A percentile compares a stretch with the other conserved stretches of the same genome.
phyloP scores from a whole-genome alignment of 2,888 invertebrate genomes.

The Pyrgus malvae region DNA sequence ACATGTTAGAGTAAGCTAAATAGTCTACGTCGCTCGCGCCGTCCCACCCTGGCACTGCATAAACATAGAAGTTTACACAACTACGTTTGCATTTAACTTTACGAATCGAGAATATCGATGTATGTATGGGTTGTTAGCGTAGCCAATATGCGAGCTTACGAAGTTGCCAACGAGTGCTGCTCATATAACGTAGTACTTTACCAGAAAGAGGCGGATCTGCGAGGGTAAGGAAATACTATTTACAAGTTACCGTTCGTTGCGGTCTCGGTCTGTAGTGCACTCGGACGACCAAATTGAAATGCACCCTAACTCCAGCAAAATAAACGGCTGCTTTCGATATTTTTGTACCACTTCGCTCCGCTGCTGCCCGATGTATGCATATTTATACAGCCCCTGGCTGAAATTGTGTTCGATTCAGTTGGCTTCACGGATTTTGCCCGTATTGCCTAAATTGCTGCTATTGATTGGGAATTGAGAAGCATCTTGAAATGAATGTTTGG shows the following conservation, averaged over 20 bases:
- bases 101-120: conserved; percentile 37
- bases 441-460: conserved; percentile 46
- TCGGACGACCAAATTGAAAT: conserved; percentile 70
- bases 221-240: conserved; percentile 66
- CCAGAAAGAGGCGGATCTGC: conserved; percentile 48
- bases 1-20: conserved; percentile 58
- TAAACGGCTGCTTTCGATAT: conserved; percentile 54
- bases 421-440: conserved; percentile 48
- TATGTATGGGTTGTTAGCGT: conserved; percentile 37
- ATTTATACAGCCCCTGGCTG: conserved; percentile 43
- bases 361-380: conserved; percentile 37
- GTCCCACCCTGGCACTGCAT: conserved; percentile 27
- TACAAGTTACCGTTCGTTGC: conserved; percentile 62
- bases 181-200: conserved; percentile 45
- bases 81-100: conserved; percentile 31
- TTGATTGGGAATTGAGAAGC: conserved; percentile 57
- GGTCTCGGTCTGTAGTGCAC: conserved; percentile 54
- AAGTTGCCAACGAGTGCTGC: conserved; percentile 56
- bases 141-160: conserved; percentile 42
- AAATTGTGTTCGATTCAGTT: conserved; percentile 29
- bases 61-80: conserved; percentile 32
- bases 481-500: conserved; percentile 54
- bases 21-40: conserved; percentile 44
- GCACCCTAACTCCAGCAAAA: conserved; percentile 60
- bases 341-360: conserved; percentile 46